Evolutionary conservation across 2,888 invertebrate genomes (phyloP).

Genomic region (Aphelenchoides bicaudatus): DNA sequence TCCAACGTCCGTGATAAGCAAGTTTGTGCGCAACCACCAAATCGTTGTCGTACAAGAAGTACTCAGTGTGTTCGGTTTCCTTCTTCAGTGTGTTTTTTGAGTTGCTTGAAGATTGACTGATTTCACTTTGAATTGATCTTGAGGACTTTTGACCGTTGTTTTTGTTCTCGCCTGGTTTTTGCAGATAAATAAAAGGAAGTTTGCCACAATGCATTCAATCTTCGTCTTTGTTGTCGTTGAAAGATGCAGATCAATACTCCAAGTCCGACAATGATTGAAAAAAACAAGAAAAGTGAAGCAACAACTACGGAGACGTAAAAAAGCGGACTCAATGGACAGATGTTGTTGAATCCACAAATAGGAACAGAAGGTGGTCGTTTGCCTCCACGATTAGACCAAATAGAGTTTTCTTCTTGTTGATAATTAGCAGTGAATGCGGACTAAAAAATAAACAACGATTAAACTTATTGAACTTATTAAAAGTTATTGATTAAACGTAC

Average conservation of each 20-base stretch:
- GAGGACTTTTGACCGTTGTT: conserved; percentile 18
- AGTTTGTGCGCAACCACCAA: conserved; percentile 21
- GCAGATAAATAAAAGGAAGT: conserved; percentile 25
- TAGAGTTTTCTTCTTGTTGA: conserved; percentile 13
- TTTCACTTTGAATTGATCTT: conserved; percentile 21
- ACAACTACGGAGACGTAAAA: not conserved
- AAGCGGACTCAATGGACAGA: not conserved
- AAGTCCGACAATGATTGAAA: no score
- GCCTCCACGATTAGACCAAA: conserved; percentile 21
- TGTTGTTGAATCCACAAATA: conserved; percentile 24
- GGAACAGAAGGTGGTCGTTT: conserved; percentile 23
- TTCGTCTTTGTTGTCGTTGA: conserved; percentile 31
- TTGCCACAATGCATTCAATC: conserved; percentile 38
- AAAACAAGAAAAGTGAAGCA: conserved; percentile 10
- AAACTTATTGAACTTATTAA: no score
- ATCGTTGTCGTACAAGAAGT: conserved; percentile 19
- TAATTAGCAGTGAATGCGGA: conserved; percentile 14
- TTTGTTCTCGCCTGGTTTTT: conserved; percentile 23
- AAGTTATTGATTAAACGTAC: conserved; percentile 1
- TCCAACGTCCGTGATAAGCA: not conserved
- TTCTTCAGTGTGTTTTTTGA: conserved; percentile 8
- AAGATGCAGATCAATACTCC: no score
- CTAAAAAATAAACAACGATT: no score
- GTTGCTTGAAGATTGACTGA: conserved; percentile 15
- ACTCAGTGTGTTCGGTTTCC: conserved; percentile 13